These are phyloP conservation scores for Acanthisitta chloris DNA, from an alignment of 2,113 vertebrate species.

Conservation along the genomic window DNA sequence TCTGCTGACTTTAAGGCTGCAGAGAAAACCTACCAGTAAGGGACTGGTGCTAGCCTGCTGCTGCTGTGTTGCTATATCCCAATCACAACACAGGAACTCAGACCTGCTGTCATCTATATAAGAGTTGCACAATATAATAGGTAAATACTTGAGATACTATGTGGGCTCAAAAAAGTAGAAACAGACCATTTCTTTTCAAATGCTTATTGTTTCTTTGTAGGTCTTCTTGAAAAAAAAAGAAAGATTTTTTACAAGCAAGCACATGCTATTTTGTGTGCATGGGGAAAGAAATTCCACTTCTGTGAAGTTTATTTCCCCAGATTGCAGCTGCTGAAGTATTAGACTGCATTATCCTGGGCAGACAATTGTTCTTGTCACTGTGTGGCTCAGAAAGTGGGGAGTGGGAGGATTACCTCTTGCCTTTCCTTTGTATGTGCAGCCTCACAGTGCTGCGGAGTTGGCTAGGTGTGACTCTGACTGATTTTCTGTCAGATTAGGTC, in stretches of 20 bases:
- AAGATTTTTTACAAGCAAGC: background rate
- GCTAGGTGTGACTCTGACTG: background rate
- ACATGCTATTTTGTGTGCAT: background rate
- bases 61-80: background rate
- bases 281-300: background rate
- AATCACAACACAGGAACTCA: background rate
- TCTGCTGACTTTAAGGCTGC: background rate
- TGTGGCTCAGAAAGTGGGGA: background rate
- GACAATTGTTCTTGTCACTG: background rate
- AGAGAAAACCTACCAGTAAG: background rate
- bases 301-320: background rate
- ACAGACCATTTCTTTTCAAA: background rate
- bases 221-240: background rate
- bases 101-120: background rate
- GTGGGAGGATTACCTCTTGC: background rate
- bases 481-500: background rate
- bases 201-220: background rate
- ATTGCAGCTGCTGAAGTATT: background rate
- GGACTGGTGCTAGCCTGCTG: background rate
- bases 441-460: background rate
- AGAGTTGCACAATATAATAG: background rate
- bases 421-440: fast-evolving
- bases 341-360: background rate
- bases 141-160: background rate
- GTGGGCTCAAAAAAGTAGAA: background rate